Conservation (phyloP, 2,797 vertebrate species). For the Protosalanx chinensis region DNA sequence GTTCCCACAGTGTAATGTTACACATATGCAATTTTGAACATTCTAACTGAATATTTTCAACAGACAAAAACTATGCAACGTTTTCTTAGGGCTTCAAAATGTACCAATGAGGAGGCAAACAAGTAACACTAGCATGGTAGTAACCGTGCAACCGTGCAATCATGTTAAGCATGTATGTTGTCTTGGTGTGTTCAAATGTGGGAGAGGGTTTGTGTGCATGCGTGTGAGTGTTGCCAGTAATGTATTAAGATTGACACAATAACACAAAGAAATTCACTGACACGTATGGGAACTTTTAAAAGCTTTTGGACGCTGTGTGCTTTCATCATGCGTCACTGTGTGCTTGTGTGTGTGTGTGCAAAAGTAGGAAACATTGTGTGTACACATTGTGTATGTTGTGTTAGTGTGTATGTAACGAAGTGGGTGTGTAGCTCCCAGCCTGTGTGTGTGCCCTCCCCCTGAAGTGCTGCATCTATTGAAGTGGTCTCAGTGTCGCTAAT, state of each 20-base stretch:
- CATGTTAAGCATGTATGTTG: not conserved
- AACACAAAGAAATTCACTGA: not conserved
- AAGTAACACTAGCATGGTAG: too few relatives aligned
- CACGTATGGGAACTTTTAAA: not conserved
- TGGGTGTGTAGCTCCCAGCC: not conserved
- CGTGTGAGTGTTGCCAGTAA: not conserved
- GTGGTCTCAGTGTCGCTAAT: conserved; percentile 64
- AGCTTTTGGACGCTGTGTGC: not conserved
- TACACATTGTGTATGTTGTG: too few relatives aligned
- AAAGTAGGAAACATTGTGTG: too few relatives aligned
- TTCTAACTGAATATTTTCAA: too few relatives aligned
- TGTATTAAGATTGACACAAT: not conserved
- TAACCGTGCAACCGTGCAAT: too few relatives aligned
- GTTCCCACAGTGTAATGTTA: too few relatives aligned
- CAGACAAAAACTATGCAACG: too few relatives aligned
- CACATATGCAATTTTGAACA: too few relatives aligned
- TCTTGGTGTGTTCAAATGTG: conserved; percentile 1
- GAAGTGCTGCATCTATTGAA: conserved; percentile 56
- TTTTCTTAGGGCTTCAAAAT: too few relatives aligned
- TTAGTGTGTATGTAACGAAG: not conserved
- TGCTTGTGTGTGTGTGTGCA: conserved; percentile 14
- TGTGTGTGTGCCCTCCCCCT: conserved; percentile 17
- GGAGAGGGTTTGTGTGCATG: not conserved
- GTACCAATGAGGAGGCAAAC: too few relatives aligned
- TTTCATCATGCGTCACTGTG: not conserved